A percentile compares a stretch with the other conserved stretches of the same genome.
Evolutionary conservation across 2,888 invertebrate genomes (phyloP).

Genomic region (Noctua pronuba): DNA sequence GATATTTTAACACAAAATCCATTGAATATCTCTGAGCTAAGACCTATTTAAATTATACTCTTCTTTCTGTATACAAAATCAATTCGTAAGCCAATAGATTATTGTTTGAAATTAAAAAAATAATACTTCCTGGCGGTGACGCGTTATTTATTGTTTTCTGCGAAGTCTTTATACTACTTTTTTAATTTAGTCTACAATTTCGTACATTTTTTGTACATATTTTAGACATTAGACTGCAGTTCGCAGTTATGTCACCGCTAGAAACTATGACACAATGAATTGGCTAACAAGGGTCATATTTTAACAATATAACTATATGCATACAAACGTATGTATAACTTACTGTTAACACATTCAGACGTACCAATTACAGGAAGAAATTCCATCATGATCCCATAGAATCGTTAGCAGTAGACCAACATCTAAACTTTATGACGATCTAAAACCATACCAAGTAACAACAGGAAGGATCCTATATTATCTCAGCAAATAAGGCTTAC

Average conservation of each 20-base stretch:
- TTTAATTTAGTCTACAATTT: no score
- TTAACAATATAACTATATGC: no score
- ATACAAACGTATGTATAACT: not conserved
- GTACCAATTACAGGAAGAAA: slow-evolving; percentile 9
- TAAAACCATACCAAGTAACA: slow-evolving; percentile 29
- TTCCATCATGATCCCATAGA: slow-evolving; percentile 7
- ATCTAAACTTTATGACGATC: slow-evolving; percentile 18
- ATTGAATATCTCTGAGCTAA: not conserved
- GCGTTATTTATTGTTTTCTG: no score
- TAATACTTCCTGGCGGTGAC: no score
- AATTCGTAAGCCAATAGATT: not conserved
- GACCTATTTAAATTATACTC: not conserved
- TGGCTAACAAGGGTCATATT: not conserved
- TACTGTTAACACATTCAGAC: not conserved
- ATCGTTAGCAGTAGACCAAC: not conserved
- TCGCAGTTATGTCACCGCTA: no score
- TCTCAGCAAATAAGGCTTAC: slow-evolving; percentile 50
- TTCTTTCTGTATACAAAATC: not conserved
- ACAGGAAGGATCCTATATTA: slow-evolving; percentile 57
- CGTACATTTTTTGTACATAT: no score
- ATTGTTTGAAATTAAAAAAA: no score
- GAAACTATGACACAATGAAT: no score
- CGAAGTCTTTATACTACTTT: no score
- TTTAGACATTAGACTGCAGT: no score
- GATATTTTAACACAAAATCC: not conserved